Evolutionary conservation across 2,113 vertebrate species (phyloP).

Genomic region (Colius striatus): DNA sequence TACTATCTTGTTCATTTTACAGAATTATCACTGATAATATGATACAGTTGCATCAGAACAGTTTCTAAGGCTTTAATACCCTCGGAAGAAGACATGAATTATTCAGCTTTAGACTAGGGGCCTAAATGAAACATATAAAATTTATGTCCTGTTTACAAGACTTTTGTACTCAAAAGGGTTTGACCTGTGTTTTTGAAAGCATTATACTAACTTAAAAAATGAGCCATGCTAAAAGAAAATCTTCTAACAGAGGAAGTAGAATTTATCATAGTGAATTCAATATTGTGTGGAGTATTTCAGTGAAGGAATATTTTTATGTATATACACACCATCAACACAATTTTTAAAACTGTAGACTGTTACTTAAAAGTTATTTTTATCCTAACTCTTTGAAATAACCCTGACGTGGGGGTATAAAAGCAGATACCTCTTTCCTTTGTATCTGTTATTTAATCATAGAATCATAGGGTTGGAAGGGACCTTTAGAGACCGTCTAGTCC

Average conservation of each 20-base stretch:
- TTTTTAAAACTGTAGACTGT: background rate
- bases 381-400: background rate
- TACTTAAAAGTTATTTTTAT: background rate
- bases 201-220: background rate
- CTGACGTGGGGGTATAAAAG: background rate
- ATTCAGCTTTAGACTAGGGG: background rate
- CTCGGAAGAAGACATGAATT: background rate
- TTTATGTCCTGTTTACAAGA: background rate
- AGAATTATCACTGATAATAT: background rate
- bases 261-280: background rate
- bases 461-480: too few relatives aligned
- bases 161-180: background rate
- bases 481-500: too few relatives aligned
- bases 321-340: background rate
- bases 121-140: background rate
- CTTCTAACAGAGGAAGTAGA: background rate
- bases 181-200: background rate
- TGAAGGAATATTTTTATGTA: background rate
- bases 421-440: background rate
- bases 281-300: background rate
- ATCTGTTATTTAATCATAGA: too few relatives aligned
- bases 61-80: conserved; percentile 3
- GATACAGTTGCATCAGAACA: background rate
- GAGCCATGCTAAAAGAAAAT: background rate
- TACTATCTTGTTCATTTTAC: background rate